phyloP scores from a whole-genome alignment of 2,888 invertebrate species.

The Lithosia quadra region DNA sequence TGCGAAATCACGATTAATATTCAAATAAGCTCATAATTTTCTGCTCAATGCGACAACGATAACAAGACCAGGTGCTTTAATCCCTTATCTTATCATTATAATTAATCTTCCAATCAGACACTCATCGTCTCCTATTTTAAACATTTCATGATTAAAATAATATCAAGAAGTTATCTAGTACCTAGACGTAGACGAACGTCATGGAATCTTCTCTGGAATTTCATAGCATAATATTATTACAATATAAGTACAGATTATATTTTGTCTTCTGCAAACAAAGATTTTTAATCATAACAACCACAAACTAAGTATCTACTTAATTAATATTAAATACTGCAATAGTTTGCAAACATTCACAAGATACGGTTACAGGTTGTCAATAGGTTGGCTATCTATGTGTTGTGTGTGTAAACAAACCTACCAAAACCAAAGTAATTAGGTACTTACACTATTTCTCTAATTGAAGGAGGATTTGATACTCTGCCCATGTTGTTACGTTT shows the following conservation, averaged over 20 bases:
- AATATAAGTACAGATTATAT: too few species aligned
- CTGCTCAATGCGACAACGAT: constrained; percentile 7
- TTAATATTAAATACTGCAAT: too few species aligned
- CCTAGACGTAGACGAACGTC: neutral
- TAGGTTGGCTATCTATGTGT: too few species aligned
- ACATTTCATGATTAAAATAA: neutral
- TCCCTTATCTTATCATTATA: constrained; percentile 5
- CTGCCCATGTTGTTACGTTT: neutral
- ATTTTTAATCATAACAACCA: too few species aligned
- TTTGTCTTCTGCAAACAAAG: too few species aligned
- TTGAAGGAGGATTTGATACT: too few species aligned
- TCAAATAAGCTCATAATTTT: constrained; percentile 29
- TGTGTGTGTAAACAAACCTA: too few species aligned
- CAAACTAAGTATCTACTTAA: too few species aligned
- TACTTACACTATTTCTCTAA: too few species aligned
- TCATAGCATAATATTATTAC: too few species aligned
- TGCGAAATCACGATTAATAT: constrained; percentile 33
- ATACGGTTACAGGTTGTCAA: too few species aligned
- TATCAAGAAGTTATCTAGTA: neutral
- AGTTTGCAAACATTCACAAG: neutral
- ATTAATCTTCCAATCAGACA: constrained; percentile 4
- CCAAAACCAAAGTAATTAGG: too few species aligned
- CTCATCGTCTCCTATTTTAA: neutral
- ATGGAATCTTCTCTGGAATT: neutral
- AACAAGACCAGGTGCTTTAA: constrained; percentile 4